A percentile compares a stretch with the other conserved stretches of the same genome.
These are phyloP conservation scores for Zalophus californianus DNA, from an alignment of 2,797 vertebrate genomes.

Conservation along the genomic window DNA sequence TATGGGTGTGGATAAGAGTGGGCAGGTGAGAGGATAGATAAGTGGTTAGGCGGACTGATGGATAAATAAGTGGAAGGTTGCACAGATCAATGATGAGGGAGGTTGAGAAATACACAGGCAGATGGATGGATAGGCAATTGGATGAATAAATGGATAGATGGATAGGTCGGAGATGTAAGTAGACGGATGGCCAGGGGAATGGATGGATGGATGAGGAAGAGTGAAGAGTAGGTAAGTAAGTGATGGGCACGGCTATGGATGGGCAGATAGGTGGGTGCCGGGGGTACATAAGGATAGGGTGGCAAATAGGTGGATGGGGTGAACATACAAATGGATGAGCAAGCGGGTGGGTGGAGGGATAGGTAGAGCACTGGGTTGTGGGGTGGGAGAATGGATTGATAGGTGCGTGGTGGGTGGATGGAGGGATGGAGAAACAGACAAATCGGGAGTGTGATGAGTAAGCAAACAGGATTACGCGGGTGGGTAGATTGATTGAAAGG, in stretches of 20 bases:
- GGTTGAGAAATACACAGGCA: neutral
- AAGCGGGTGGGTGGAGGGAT: neutral
- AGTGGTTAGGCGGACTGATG: slow-evolving; percentile 49
- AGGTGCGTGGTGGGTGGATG: neutral
- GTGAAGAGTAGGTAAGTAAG: neutral
- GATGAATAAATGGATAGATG: neutral
- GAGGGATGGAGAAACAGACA: neutral
- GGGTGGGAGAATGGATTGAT: neutral
- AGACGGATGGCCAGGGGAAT: neutral
- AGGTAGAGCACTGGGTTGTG: neutral
- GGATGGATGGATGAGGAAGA: neutral
- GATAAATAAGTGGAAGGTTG: slow-evolving; percentile 45
- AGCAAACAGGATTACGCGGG: neutral
- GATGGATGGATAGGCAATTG: neutral
- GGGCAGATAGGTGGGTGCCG: neutral
- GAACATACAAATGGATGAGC: slow-evolving; percentile 37
- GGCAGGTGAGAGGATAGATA: slow-evolving; percentile 5
- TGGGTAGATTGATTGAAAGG: neutral
- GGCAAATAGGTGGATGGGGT: neutral
- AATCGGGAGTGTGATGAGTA: slow-evolving; percentile 13
- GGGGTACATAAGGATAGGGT: neutral
- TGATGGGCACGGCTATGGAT: neutral
- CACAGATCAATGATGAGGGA: slow-evolving; percentile 1
- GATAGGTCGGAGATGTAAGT: slow-evolving; percentile 10
- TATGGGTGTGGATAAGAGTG: slow-evolving; percentile 31